Evolutionary conservation across 2,888 invertebrate species (phyloP), one percentile per base, ranked within the genome.

Genomic region (Phania funesta): DNA sequence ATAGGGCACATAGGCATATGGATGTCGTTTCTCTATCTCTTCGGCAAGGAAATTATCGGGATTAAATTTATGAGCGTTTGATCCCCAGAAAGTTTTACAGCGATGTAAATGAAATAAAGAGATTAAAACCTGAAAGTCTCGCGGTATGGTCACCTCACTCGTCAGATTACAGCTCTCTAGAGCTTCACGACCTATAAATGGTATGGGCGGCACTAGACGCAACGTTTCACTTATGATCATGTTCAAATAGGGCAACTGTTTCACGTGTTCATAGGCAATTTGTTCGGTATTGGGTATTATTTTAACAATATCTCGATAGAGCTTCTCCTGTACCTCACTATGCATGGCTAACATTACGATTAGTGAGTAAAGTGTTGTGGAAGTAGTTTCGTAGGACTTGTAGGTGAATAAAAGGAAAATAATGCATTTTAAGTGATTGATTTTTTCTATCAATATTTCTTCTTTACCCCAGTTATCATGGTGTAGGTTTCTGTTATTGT

Each of bases 11-110:
- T 85, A 90, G 0, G 89, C 86, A 48, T 88, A 90, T 0, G 90
- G 87, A 85, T 90, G 90, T 2, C 87, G 87, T 18, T 84, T 86
- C 20, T 83, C 85, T 32, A 87, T 84, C 67, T 89, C 86, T 16
- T 86, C 85, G 0, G 89, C 87, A 29, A 90, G 75, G 68, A 90
- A 90, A 70, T 91, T 86, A n/a, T 91, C 90, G 0, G 90, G 90
- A 86, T 90, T 87, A 35, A 90, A 90, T 9, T 73, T 85, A 18
- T 87, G 85, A 5, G 91, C 89, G 29, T 89, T 85, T 1, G 83
- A 73, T 3, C 91, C 90, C 91, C 90, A 91, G 56, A 88, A 85
- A 9, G 84, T 64, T 32, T 86, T 85, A 67, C 86, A 86, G 7
- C 90, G 88, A 80, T 90, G 90, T 85, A 90, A 82, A 64, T 89